Evolutionary conservation across 2,113 vertebrate genomes (phyloP), one percentile per base, ranked within the genome.

Genomic region (Polypterus bichir): DNA sequence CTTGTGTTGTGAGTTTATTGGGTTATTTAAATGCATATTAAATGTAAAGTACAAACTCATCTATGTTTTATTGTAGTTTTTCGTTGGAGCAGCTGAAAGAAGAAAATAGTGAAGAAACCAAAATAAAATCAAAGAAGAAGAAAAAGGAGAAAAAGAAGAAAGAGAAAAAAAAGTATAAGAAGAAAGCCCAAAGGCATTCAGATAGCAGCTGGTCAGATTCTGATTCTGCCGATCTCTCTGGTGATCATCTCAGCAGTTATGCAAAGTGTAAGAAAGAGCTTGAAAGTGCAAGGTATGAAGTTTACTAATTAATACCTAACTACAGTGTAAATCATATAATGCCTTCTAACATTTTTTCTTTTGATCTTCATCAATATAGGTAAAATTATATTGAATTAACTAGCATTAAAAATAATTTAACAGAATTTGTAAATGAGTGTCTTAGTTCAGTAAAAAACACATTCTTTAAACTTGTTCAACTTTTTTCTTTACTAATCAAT

Each of bases 141-240:
- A 89, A 81, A 59, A 86, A 72, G 53, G 80, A 83, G 64, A 79
- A 81, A 73, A 93, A 86, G 68, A 85, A 85, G 63, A 90, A 73
- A 68, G 88, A 83, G 44, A 91, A 83, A 60, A 89, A 80, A 70
- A 89, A 86, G 46, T 85, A 87, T 61, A 87, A 79, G 56, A 87
- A 79, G 66, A 87, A 73, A 66, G 78, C 48, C 1, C 71, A 46
- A 59, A 80, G 71, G 3, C 74, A 61, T 45, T 78, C 79, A 0
- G 78, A 77, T 6, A 83, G 76, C 71, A 84, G 80, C 0, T 81
- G 77, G 0, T 85, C 77, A 0, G 88, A 86, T 5, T 73, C 75
- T 3, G 86, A 87, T 27, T 68, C 73, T 27, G 27, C 27, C 0
- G 74, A 87, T 6, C 79, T 70, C 7, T 76, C 73, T 27, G 85